Base-by-base conservation (phyloP, 2,888 invertebrate genomes). In the Ommatoiulus sabulosus region DNA sequence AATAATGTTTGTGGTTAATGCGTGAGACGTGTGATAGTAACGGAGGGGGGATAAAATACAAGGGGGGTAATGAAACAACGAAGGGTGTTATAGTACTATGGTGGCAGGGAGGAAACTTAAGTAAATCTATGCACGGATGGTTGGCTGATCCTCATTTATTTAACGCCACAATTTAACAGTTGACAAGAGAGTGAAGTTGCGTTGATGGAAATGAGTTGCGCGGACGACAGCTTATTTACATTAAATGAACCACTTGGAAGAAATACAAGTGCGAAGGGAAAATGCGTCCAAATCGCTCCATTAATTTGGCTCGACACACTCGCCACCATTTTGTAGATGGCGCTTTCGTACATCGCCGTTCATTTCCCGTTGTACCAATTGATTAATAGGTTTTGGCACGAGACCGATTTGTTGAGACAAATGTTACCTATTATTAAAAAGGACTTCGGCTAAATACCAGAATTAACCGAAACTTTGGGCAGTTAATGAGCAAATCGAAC, bases 161-260 rank as follows among this genome's bases (percentile, higher is more conserved):
- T 80, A 80, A 80, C 80, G 80, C 80, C 80, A 80, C 80, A 80
- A 80, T 80, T 80, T 80, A 80, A 80, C 80, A 80, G 80, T 80
- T 80, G 80, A 80, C 80, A 80, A 80, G 80, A 80, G 80, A 35
- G 80, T 80, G 80, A 80, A 80, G 80, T 35, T 80, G 80, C 80
- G 80, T 80, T 80, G 80, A 80, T 80, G 80, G 80, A 80, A 80
- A 80, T 80, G 80, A 80, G 80, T 80, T 80, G 80, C 80, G 35
- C 24, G 80, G 80, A 35, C 80, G 80, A 80, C 80, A 80, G 80
- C 80, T 80, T 80, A 80, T 80, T 80, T 80, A 80, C 80, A 80
- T 80, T 80, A 80, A 80, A 35, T 80, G 80, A 80, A 80, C 35
- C 80, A 80, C 80, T 80, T 24, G 80, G 35, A 80, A 80, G 24